Evolutionary conservation across 2,797 vertebrate species (phyloP).

Genomic region (Nyctibius grandis): DNA sequence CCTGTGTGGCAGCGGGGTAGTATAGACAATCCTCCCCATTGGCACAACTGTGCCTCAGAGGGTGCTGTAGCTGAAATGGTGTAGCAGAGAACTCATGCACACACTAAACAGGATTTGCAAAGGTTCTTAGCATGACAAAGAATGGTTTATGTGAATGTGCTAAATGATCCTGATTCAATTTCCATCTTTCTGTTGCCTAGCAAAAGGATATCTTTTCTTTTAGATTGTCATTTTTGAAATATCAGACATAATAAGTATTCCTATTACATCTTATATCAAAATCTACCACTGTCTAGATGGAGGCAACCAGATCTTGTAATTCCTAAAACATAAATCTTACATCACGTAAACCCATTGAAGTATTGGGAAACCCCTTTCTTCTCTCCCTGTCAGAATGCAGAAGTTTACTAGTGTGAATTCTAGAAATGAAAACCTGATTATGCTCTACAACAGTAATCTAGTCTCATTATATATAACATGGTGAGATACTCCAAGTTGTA

Average conservation of each 20-base stretch:
- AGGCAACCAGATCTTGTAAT: not conserved
- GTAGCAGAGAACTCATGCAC: not conserved
- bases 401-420: not conserved
- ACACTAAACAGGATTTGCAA: not conserved
- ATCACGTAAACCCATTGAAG: not conserved
- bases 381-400: not conserved
- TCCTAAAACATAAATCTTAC: not conserved
- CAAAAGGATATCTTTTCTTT: not conserved
- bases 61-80: not conserved
- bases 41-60: not conserved
- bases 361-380: not conserved
- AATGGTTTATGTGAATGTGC: not conserved
- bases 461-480: not conserved
- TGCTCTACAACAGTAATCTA: not conserved
- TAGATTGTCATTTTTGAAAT: not conserved
- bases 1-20: not conserved
- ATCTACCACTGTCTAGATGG: not conserved
- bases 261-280: not conserved
- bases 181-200: not conserved
- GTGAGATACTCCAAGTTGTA: not conserved
- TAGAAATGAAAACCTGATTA: not conserved
- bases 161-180: not conserved
- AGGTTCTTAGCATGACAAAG: not conserved
- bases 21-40: too few relatives aligned
- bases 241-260: not conserved